These are phyloP conservation scores for Nomada lathburiana DNA, from an alignment of 2,888 invertebrate genomes.

Conservation along the genomic window DNA sequence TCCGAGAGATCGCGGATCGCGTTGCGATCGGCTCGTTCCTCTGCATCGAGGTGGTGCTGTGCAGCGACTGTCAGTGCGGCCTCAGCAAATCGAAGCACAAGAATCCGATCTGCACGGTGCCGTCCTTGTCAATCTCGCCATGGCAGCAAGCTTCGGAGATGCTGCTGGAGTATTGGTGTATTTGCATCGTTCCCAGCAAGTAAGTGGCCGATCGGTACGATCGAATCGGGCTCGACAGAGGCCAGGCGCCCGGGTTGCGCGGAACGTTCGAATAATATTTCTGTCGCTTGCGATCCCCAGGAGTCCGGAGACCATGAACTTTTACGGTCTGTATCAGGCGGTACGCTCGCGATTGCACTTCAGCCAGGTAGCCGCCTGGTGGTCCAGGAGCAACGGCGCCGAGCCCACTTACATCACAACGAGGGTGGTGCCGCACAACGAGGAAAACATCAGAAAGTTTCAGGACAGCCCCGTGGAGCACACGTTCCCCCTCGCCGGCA, in stretches of 20 bases:
- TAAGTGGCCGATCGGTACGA: conserved; percentile 81
- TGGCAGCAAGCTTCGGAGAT: conserved; percentile 86
- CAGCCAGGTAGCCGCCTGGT: conserved; percentile 98
- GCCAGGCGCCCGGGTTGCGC: too few species aligned
- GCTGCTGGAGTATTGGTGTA: conserved; percentile 93
- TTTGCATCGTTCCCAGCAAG: conserved; percentile 88
- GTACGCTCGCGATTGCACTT: conserved; percentile 98
- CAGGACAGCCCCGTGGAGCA: conserved; percentile 87
- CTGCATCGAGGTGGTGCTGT: conserved; percentile 92
- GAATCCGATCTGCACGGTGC: conserved; percentile 77
- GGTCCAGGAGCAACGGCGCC: conserved; percentile 85
- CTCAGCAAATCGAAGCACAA: conserved; percentile 79
- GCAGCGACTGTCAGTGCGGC: conserved; percentile 89
- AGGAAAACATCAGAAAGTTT: conserved; percentile 82
- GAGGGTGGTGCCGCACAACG: conserved; percentile 77
- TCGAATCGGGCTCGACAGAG: too few species aligned
- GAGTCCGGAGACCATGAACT: conserved; percentile 82
- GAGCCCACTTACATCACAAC: conserved; percentile 84
- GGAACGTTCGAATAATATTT: neutral
- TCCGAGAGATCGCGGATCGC: conserved; percentile 82
- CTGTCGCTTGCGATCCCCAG: conserved; percentile 60
- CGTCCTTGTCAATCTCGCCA: conserved; percentile 81
- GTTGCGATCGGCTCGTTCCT: conserved; percentile 83
- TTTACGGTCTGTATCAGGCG: conserved; percentile 94
- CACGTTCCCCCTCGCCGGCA: conserved; percentile 90